Base-by-base conservation (phyloP, 2,113 vertebrate genomes). In the Hipposideros armiger region DNA sequence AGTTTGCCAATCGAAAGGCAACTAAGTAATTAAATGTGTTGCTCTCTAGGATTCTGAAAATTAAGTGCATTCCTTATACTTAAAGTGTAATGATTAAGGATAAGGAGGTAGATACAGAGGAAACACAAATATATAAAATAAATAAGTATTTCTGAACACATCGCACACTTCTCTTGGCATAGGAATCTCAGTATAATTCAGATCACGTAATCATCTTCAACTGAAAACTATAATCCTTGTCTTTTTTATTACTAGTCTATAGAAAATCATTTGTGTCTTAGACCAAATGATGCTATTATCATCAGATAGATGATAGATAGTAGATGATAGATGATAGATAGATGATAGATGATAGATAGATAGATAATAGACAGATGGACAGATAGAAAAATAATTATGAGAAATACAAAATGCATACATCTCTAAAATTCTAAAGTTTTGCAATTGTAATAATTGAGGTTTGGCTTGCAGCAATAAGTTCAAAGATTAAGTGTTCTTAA, bases 381-480 rank as follows among this genome's bases (percentile, higher is more conserved):
- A 36, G 36, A 36, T 36, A 36, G 36, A 36, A 36, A 36, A 62
- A 73, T 62, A 9, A 91, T 91, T 40, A 54, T n/a, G 45, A 83
- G 10, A 83, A 52, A 64, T 54, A 42, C 16, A 32, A 56, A 84
- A 42, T 8, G 70, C 45, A 54, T 42, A 66, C 1, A 26, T n/a
- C 24, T 76, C 13, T 72, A 82, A 40, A 67, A 32, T 45, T 92
- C 36, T 56, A 42, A 19, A 76, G 5, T 90, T 80, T 81, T 88
- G 56, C 62, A 67, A 67, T 95, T 70, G 73, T 91, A 28, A 96
- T 78, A 47, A 89, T 47, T 73, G 45, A 80, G 36, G 24, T 15
- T 54, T 92, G 54, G n/a, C 67, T 62, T 20, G 13, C 73, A 80
- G 30, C 15, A 96, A 36, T 8, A 88, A 0, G 15, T 64, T 4